Conservation (phyloP, 2,113 vertebrate genomes). For the Macquaria australasica region DNA sequence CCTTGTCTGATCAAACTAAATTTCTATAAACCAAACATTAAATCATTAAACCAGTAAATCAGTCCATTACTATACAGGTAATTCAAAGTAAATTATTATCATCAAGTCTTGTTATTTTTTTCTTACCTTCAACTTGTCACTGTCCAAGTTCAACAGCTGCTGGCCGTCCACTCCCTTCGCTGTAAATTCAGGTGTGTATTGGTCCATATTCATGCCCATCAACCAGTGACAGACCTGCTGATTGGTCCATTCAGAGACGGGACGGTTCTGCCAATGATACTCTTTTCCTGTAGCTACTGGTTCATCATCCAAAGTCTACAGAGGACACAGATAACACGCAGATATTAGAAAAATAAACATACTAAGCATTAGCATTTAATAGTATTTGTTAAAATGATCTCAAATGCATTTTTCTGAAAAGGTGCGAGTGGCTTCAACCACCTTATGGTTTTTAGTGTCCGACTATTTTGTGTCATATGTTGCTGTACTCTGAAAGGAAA, state of each 20-base stretch:
- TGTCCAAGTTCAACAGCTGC: slow-evolving; percentile 89
- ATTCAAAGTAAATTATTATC: not conserved
- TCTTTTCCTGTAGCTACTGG: slow-evolving; percentile 85
- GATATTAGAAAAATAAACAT: not conserved
- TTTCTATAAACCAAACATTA: not conserved
- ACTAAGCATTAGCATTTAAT: not conserved
- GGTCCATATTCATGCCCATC: slow-evolving; percentile 93
- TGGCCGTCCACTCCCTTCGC: slow-evolving; percentile 87
- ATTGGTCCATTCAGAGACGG: slow-evolving; percentile 90
- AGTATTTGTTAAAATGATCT: not conserved
- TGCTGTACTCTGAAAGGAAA: not conserved
- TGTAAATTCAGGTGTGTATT: slow-evolving; percentile 90
- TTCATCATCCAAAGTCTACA: slow-evolving; percentile 90
- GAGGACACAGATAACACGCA: slow-evolving; percentile 48
- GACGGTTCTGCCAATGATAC: slow-evolving; percentile 91
- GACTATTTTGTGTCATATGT: not conserved
- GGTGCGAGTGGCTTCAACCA: not conserved
- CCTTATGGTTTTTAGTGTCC: not conserved
- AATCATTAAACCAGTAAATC: not conserved
- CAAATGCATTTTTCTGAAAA: not conserved
- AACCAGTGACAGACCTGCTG: slow-evolving; percentile 92
- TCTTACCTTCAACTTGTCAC: slow-evolving; percentile 90
- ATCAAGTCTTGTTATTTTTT: not conserved
- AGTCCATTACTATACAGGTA: not conserved
- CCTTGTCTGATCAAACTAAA: not conserved